phyloP scores from a whole-genome alignment of 2,113 vertebrate species.

The Etheostoma spectabile region DNA sequence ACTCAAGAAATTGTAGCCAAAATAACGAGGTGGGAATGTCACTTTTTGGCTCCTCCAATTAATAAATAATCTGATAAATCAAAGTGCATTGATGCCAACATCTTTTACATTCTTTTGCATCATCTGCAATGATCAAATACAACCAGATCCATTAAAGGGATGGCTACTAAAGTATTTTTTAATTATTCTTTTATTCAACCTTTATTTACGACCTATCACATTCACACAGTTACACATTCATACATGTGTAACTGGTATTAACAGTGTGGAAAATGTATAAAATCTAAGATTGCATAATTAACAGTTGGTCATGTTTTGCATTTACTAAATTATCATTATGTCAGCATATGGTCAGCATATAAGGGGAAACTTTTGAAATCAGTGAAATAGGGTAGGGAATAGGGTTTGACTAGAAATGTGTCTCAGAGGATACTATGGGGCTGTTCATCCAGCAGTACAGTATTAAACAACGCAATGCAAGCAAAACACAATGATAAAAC shows the following conservation, averaged over 20 bases:
- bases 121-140: not conserved
- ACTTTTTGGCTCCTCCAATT: not conserved
- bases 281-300: not conserved
- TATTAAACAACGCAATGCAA: not conserved
- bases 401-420: not conserved
- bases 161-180: not conserved
- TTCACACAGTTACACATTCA: too few relatives aligned
- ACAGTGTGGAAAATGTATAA: too few relatives aligned
- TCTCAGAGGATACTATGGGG: not conserved
- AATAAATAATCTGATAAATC: not conserved
- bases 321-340: not conserved
- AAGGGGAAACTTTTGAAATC: not conserved
- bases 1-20: not conserved
- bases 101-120: not conserved
- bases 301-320: not conserved
- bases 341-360: not conserved
- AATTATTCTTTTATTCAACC: too few relatives aligned
- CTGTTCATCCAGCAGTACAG: slow-evolving; percentile 4
- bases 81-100: not conserved
- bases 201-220: too few relatives aligned
- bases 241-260: not conserved
- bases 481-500: slow-evolving; percentile 4
- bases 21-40: not conserved
- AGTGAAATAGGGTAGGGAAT: too few relatives aligned
- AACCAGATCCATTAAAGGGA: not conserved